These are phyloP conservation scores for Dasyprocta punctata DNA, from an alignment of 2,113 vertebrate genomes.

Conservation along the genomic window DNA sequence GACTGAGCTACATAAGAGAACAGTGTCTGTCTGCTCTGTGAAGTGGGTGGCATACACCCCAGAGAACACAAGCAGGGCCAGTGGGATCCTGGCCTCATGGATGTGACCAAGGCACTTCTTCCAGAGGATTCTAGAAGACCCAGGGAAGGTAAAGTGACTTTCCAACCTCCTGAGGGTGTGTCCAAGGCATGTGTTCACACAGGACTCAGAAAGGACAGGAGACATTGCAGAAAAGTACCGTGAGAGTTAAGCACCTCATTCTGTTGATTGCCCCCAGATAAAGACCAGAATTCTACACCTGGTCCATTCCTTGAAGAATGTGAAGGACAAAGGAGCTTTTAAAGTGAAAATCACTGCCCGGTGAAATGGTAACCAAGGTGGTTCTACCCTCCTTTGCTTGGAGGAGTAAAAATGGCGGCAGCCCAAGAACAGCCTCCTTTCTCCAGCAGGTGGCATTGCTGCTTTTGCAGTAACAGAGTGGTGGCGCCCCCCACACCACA, in stretches of 20 bases:
- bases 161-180: background rate
- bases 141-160: background rate
- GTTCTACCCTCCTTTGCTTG: background rate
- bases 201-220: background rate
- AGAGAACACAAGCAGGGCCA: rapidly evolving
- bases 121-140: background rate
- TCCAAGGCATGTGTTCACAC: background rate
- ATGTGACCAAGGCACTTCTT: background rate
- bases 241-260: background rate
- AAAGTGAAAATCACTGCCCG: background rate
- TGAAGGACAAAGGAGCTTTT: background rate
- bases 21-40: background rate
- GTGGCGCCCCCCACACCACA: rapidly evolving
- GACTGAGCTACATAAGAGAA: background rate
- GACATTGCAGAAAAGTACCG: background rate
- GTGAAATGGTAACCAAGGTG: background rate
- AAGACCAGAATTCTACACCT: background rate
- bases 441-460: conserved; percentile 58
- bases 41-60: rapidly evolving
- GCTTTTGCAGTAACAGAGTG: rapidly evolving
- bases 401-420: background rate
- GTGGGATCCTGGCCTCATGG: background rate
- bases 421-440: no score
- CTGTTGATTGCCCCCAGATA: background rate
- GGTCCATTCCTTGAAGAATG: background rate